These are phyloP conservation scores for Paracyclopina nana DNA, from an alignment of 1,140 invertebrate genomes.

Conservation along the genomic window DNA sequence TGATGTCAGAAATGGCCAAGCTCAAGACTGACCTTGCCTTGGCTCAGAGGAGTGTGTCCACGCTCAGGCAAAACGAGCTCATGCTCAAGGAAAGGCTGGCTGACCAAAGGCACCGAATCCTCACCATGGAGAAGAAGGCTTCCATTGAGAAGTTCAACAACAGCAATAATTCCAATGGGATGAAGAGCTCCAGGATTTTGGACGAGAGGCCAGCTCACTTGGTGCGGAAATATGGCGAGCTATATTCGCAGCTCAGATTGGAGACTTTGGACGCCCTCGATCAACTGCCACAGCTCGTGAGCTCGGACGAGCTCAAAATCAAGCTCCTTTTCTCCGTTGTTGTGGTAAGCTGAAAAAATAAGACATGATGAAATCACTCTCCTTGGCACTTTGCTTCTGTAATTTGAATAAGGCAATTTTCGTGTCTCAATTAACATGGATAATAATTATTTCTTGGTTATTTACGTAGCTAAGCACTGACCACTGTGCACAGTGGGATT, in stretches of 20 bases:
- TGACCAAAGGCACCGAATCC: not conserved
- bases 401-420: too few species aligned
- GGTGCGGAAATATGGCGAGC: constrained; percentile 52
- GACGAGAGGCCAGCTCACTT: constrained; percentile 24
- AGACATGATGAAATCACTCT: too few species aligned
- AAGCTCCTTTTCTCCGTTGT: constrained; percentile 86
- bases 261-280: constrained; percentile 65
- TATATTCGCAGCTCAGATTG: constrained; percentile 62
- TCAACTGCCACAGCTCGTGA: constrained; percentile 46
- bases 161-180: not conserved
- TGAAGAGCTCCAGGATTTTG: not conserved
- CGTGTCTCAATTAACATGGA: too few species aligned
- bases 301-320: constrained; percentile 64
- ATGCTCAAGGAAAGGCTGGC: not conserved
- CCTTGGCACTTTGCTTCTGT: too few species aligned
- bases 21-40: not conserved
- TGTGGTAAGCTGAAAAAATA: constrained; percentile 46
- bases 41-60: not conserved
- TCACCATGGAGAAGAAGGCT: constrained; percentile 2
- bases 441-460: too few species aligned
- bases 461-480: too few species aligned
- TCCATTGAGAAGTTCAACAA: not conserved
- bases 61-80: not conserved
- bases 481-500: too few species aligned
- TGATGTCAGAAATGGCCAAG: constrained; percentile 1